phyloP scores from a whole-genome alignment of 1,140 invertebrate genomes.

The Dreissena rostriformis region DNA sequence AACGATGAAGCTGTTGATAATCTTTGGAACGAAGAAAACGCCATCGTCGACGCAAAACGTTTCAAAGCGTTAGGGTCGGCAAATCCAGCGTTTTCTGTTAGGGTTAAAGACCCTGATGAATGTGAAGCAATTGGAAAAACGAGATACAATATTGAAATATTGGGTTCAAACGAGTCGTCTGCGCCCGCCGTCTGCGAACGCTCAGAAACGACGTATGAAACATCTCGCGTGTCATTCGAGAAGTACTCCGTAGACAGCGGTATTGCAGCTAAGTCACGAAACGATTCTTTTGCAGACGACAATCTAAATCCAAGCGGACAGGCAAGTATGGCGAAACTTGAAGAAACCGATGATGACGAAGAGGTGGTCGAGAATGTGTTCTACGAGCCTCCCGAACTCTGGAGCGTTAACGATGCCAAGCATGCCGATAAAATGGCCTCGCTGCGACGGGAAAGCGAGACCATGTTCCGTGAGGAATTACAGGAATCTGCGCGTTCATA shows the following conservation, averaged over 20 bases:
- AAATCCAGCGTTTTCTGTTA: background rate
- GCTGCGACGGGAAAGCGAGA: background rate
- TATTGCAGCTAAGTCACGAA: background rate
- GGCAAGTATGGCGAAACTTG: no score
- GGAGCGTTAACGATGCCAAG: slow-evolving; percentile 27
- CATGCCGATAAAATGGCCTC: background rate
- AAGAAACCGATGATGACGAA: background rate
- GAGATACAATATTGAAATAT: background rate
- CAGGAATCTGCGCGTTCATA: background rate
- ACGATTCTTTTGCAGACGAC: background rate
- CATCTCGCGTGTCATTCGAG: slow-evolving; percentile 17
- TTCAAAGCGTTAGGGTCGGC: background rate
- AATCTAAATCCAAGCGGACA: background rate
- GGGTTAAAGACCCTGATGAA: background rate
- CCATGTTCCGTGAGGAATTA: background rate
- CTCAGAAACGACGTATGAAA: slow-evolving; percentile 26
- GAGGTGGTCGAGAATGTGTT: slow-evolving; percentile 22
- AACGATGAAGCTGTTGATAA: slow-evolving; percentile 7
- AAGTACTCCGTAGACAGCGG: background rate
- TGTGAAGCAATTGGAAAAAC: background rate
- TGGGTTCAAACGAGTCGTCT: background rate
- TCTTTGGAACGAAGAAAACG: slow-evolving; percentile 21
- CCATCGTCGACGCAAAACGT: slow-evolving; percentile 17
- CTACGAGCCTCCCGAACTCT: slow-evolving; percentile 28
- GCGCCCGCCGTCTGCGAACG: slow-evolving; percentile 9